Percentiles rank a stretch among this genome's conserved stretches.
phyloP scores from a whole-genome alignment of 1,140 invertebrate species.

The Ceratina calcarata region DNA sequence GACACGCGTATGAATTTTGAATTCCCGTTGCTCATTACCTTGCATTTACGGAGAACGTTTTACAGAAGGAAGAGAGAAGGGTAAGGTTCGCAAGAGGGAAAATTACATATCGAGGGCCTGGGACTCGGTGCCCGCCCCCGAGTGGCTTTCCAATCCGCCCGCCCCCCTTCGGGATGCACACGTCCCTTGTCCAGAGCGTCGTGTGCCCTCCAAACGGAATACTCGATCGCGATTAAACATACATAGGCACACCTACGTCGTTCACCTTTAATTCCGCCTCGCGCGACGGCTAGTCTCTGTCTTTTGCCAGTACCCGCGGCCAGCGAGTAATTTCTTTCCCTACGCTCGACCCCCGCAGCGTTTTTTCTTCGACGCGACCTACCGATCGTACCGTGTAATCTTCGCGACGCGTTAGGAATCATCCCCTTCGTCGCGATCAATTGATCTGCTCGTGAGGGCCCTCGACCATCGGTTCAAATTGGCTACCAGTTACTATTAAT shows the following conservation, averaged over 20 bases:
- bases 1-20: too few relatives aligned
- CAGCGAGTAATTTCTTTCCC: slow-evolving; percentile 37
- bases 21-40: too few relatives aligned
- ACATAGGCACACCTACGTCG: slow-evolving; percentile 74
- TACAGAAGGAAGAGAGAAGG: neutral
- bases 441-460: neutral
- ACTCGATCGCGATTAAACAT: slow-evolving; percentile 78
- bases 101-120: slow-evolving; percentile 68
- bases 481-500: neutral
- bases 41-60: slow-evolving; percentile 18
- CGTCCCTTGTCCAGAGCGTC: slow-evolving; percentile 11
- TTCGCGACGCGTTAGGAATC: neutral
- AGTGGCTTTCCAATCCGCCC: slow-evolving; percentile 30
- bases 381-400: slow-evolving; percentile 20
- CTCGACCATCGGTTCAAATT: neutral
- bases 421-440: neutral
- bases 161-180: slow-evolving; percentile 23
- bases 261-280: slow-evolving; percentile 68
- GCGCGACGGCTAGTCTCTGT: slow-evolving; percentile 32
- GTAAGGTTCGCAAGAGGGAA: slow-evolving; percentile 53
- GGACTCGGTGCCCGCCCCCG: slow-evolving; percentile 22
- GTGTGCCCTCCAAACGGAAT: slow-evolving; percentile 75
- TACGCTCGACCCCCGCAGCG: neutral
- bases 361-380: neutral
- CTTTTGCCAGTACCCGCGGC: slow-evolving; percentile 41